Evolutionary conservation across 2,888 invertebrate species (phyloP).

Genomic region (Plebejus melissa): DNA sequence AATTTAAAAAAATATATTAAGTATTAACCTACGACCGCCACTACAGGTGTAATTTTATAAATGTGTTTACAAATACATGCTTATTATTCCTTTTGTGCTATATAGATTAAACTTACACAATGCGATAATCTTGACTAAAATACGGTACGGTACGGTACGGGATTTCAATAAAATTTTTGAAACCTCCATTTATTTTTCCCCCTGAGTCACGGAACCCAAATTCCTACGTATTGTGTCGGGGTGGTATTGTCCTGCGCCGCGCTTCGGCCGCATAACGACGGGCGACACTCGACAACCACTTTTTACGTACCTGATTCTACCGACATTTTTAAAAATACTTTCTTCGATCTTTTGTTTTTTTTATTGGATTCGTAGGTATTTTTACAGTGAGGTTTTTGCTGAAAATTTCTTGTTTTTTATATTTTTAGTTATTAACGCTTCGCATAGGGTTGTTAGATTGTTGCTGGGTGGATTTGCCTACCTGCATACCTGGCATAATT

Average conservation of each 20-base stretch:
- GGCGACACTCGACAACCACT: constrained; percentile 10
- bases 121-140: no score
- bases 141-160: not conserved
- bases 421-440: not conserved
- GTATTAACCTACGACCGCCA: no score
- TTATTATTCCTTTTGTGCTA: no score
- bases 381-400: not conserved
- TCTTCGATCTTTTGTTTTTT: not conserved
- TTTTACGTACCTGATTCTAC: constrained; percentile 18
- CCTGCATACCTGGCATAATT: no score
- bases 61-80: no score
- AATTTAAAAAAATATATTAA: no score
- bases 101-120: no score
- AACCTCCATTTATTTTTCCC: not conserved
- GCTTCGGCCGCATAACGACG: constrained; percentile 1
- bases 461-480: no score
- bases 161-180: not conserved
- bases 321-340: constrained; percentile 11
- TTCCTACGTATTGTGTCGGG: not conserved
- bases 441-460: no score
- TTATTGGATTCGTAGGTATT: not conserved
- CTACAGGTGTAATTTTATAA: no score
- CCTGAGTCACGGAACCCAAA: not conserved
- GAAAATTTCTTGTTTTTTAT: not conserved
- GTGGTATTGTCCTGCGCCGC: not conserved